phyloP scores from a whole-genome alignment of 2,888 invertebrate genomes.

The Drosophila putrida region DNA sequence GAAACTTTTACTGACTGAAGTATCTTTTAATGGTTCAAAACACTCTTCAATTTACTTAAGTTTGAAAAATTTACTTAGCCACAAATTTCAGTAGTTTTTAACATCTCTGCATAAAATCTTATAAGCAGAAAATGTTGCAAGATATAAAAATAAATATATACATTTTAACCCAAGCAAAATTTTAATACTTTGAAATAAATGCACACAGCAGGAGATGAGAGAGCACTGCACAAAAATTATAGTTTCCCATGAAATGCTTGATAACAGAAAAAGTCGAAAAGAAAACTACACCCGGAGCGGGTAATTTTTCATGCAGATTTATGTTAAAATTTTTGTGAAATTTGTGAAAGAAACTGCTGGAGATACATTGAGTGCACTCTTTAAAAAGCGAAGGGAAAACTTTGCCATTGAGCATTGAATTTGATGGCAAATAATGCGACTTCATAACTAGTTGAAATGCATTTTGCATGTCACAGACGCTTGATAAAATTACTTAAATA shows the following conservation, averaged over 20 bases:
- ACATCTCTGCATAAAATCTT: neutral
- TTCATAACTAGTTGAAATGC: slow-evolving; percentile 79
- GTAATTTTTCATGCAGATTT: slow-evolving; percentile 76
- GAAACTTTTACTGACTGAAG: too few species aligned
- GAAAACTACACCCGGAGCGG: slow-evolving; percentile 16
- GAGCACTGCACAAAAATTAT: slow-evolving; percentile 23
- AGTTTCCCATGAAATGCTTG: slow-evolving; percentile 40
- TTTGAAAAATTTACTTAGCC: neutral
- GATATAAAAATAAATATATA: slow-evolving; percentile 4
- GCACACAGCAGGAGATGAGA: slow-evolving; percentile 1
- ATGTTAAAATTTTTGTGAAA: slow-evolving; percentile 66
- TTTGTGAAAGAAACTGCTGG: slow-evolving; percentile 54
- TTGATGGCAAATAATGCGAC: slow-evolving; percentile 79
- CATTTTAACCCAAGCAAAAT: slow-evolving; percentile 9
- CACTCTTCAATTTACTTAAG: too few species aligned
- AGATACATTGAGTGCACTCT: slow-evolving; percentile 33
- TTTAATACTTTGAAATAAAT: slow-evolving; percentile 28
- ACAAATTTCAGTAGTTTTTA: neutral
- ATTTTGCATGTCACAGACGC: slow-evolving; percentile 73
- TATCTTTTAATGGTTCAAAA: too few species aligned
- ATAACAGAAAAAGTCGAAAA: slow-evolving; percentile 29
- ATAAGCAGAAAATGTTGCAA: slow-evolving; percentile 3
- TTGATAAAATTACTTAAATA: slow-evolving; percentile 62
- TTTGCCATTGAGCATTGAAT: slow-evolving; percentile 66
- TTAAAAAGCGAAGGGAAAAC: slow-evolving; percentile 36